phyloP scores from a whole-genome alignment of 2,888 invertebrate genomes.

The Tetranychus truncatus region DNA sequence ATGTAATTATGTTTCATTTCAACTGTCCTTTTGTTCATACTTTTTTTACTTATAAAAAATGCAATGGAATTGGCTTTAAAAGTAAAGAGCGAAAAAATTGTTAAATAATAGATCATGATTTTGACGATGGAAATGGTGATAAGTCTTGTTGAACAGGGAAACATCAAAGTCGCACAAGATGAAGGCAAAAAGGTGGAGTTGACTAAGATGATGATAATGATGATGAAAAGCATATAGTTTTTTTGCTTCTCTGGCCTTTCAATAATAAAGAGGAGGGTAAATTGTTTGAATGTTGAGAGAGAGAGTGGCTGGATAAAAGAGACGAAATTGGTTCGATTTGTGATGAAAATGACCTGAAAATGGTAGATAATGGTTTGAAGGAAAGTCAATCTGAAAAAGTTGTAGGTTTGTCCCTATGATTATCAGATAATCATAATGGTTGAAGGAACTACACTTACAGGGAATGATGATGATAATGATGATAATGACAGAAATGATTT shows the following conservation, averaged over 20 bases:
- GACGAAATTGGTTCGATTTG: neutral
- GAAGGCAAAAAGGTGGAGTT: neutral
- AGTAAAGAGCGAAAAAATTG: neutral
- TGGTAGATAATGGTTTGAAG: neutral
- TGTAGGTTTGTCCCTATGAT: slow-evolving; percentile 1
- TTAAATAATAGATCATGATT: neutral
- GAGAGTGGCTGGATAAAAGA: neutral
- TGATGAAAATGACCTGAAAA: slow-evolving; percentile 1
- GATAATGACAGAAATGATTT: neutral
- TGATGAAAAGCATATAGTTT: neutral
- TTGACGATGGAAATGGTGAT: neutral
- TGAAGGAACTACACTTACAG: neutral
- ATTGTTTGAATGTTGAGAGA: neutral
- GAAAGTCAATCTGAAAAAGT: neutral
- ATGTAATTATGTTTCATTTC: too few relatives aligned
- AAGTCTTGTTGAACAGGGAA: neutral
- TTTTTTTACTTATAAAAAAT: neutral
- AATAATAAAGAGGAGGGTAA: neutral
- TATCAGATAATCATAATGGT: slow-evolving; percentile 1
- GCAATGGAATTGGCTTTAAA: neutral
- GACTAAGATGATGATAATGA: neutral
- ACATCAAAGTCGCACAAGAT: neutral
- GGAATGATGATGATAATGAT: neutral
- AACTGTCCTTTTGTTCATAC: too few relatives aligned
- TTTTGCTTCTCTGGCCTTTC: neutral